phyloP scores from a whole-genome alignment of 2,797 vertebrate genomes.

The Dipus sagitta region DNA sequence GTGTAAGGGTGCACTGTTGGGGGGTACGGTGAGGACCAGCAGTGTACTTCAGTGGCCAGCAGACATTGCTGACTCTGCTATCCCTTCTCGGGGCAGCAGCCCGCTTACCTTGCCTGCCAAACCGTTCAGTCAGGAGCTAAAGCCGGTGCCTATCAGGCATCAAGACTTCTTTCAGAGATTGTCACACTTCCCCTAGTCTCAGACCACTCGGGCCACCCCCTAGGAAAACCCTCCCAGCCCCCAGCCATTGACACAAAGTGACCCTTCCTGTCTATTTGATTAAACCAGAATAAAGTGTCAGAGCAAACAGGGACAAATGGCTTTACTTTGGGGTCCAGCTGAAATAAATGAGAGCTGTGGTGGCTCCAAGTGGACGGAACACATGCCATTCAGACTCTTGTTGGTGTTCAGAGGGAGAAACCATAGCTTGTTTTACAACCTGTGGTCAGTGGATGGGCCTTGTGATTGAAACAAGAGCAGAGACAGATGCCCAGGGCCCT shows the following conservation, averaged over 20 bases:
- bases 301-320: neutral
- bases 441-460: conserved; percentile 9
- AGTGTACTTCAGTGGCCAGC: neutral
- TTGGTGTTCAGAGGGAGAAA: neutral
- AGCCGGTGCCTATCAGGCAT: neutral
- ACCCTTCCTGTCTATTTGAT: conserved; percentile 25
- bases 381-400: neutral
- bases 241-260: neutral
- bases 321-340: conserved; percentile 4
- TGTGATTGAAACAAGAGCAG: conserved; percentile 41
- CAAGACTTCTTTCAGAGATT: neutral
- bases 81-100: neutral
- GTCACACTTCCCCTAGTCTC: neutral
- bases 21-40: neutral
- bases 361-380: neutral
- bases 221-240: neutral
- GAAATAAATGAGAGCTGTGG: neutral
- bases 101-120: neutral
- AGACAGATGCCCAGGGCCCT: conserved; percentile 69
- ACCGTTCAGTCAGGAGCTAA: neutral
- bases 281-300: conserved; percentile 40
- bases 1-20: neutral
- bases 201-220: neutral
- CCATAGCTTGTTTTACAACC: neutral
- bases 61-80: neutral